Conservation (phyloP, 2,797 vertebrate genomes). For the Clamator glandarius region DNA sequence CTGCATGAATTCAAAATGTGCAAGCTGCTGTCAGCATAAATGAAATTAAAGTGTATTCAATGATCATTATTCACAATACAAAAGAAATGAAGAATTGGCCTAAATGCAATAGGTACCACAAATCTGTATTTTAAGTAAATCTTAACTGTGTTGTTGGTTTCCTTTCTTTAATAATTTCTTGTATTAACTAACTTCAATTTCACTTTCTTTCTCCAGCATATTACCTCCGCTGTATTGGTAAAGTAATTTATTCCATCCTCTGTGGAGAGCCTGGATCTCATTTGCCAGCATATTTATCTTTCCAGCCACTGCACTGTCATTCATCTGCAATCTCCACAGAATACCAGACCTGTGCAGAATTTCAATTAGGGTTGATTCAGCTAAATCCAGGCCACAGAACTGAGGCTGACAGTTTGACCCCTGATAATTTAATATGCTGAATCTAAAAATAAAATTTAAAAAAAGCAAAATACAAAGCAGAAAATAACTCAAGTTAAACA, state of each 20-base stretch:
- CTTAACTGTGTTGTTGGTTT: constrained; percentile 52
- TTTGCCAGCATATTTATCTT: constrained; percentile 86
- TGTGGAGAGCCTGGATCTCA: constrained; percentile 81
- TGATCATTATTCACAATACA: constrained; percentile 64
- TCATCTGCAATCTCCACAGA: constrained; percentile 82
- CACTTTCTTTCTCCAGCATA: constrained; percentile 78
- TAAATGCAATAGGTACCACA: constrained; percentile 50
- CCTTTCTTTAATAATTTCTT: constrained; percentile 72
- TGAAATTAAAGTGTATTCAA: constrained; percentile 59
- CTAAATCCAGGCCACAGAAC: constrained; percentile 80
- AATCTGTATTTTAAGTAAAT: constrained; percentile 69
- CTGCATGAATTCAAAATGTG: constrained; percentile 75
- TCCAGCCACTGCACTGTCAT: constrained; percentile 83
- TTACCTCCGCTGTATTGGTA: constrained; percentile 79
- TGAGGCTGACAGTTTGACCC: constrained; percentile 78
- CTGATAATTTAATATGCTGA: constrained; percentile 76
- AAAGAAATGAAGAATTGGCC: constrained; percentile 39
- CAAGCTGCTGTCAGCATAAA: constrained; percentile 71
- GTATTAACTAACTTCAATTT: constrained; percentile 79
- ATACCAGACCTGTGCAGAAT: constrained; percentile 81
- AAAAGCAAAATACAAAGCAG: neutral
- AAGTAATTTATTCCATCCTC: constrained; percentile 86
- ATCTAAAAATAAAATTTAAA: constrained; percentile 22
- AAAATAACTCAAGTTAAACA: constrained; percentile 46
- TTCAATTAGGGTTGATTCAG: constrained; percentile 86